Conservation (phyloP, 2,113 vertebrate genomes). For the Elachura formosa region DNA sequence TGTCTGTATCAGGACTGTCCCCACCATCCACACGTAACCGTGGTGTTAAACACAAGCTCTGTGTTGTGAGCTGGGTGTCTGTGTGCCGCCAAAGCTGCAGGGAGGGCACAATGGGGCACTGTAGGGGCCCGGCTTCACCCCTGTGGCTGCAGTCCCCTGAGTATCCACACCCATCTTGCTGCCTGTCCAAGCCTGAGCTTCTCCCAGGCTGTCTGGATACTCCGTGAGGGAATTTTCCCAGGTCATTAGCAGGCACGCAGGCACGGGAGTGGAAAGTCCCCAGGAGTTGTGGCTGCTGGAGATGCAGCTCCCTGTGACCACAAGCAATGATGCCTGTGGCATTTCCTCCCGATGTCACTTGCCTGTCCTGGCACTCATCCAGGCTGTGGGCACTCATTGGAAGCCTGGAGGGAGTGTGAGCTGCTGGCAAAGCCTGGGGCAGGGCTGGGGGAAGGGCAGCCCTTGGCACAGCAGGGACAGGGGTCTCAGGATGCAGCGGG, state of each 20-base stretch:
- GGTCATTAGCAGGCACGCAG: neutral
- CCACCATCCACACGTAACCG: rapidly evolving
- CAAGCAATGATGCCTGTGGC: neutral
- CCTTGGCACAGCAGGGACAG: neutral
- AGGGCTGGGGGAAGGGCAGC: neutral
- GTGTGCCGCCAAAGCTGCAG: neutral
- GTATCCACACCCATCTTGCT: neutral
- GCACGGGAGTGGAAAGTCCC: slow-evolving; percentile 30
- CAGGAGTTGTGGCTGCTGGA: neutral
- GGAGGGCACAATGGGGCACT: neutral
- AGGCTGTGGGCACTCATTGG: neutral
- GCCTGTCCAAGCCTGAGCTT: neutral
- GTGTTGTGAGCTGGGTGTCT: neutral
- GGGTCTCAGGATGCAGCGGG: neutral
- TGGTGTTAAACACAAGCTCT: neutral
- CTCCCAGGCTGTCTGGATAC: neutral
- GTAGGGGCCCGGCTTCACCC: neutral
- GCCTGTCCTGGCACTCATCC: neutral
- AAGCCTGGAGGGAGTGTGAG: neutral
- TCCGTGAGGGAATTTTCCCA: neutral
- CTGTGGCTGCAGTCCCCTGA: neutral
- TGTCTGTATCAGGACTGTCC: neutral
- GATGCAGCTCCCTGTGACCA: neutral
- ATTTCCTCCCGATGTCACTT: neutral
- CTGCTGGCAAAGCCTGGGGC: neutral